Conservation (phyloP, 2,888 invertebrate genomes). For the Drosophila pseudotakahashii region DNA sequence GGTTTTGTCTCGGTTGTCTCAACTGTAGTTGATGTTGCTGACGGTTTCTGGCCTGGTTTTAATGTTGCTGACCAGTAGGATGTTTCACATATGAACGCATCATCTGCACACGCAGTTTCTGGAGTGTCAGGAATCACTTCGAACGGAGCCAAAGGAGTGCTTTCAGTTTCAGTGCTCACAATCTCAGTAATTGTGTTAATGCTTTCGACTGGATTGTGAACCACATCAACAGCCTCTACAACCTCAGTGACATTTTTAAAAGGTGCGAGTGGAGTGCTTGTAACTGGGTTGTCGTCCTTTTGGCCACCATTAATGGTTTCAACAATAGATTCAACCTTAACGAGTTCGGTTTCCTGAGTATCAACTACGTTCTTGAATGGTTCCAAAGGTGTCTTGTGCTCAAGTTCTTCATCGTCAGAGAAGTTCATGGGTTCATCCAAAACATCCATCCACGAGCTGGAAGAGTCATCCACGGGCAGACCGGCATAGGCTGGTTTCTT, state of each 20-base stretch:
- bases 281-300: neutral
- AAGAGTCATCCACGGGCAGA: constrained; percentile 78
- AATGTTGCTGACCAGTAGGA: constrained; percentile 80
- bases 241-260: neutral
- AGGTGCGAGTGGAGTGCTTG: neutral
- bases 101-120: constrained; percentile 23
- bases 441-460: constrained; percentile 76
- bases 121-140: constrained; percentile 1
- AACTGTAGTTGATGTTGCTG: constrained; percentile 13
- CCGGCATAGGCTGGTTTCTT: constrained; percentile 67
- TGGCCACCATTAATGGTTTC: neutral
- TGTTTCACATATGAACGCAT: constrained; percentile 71
- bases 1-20: constrained; percentile 24
- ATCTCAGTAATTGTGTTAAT: neutral
- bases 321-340: neutral
- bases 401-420: constrained; percentile 12
- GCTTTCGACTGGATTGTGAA: neutral
- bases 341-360: neutral
- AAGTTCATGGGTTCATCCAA: constrained; percentile 19
- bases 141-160: constrained; percentile 37
- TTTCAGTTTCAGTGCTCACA: constrained; percentile 13
- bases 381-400: constrained; percentile 16
- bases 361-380: constrained; percentile 20
- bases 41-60: constrained; percentile 55
- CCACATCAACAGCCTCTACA: neutral